Evolutionary conservation across 1,140 invertebrate species (phyloP).

Genomic region (Eufriesea mexicana): DNA sequence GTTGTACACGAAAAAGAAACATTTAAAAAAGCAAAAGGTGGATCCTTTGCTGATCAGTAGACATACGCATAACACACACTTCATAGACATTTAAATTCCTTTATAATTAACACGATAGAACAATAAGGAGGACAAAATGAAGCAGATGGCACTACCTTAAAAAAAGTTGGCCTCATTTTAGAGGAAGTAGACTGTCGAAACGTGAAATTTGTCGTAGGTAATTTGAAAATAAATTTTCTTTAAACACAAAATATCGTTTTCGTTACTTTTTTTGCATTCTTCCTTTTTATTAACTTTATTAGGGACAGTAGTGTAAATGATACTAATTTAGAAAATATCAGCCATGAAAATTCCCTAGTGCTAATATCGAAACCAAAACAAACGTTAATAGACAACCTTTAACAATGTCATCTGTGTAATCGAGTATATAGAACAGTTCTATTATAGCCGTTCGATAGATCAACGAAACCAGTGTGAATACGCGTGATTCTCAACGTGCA

Average conservation of each 20-base stretch:
- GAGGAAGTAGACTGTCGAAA: neutral
- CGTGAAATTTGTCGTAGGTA: slow-evolving; percentile 6
- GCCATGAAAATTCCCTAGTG: neutral
- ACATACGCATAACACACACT: neutral
- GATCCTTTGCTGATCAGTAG: slow-evolving; percentile 25
- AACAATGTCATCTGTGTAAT: slow-evolving; percentile 17
- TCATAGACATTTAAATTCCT: neutral
- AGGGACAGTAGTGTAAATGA: too few species aligned
- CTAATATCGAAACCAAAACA: slow-evolving; percentile 11
- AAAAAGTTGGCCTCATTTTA: neutral
- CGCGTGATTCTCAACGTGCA: neutral
- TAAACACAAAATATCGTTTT: slow-evolving; percentile 5
- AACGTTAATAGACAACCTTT: slow-evolving; percentile 2
- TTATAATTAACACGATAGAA: neutral
- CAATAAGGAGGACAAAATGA: slow-evolving; percentile 9
- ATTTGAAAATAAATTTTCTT: slow-evolving; percentile 49
- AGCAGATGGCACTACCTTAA: neutral
- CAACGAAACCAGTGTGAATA: neutral
- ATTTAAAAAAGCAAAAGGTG: neutral
- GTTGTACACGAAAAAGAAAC: slow-evolving; percentile 26
- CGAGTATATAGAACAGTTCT: slow-evolving; percentile 7
- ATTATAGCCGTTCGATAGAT: neutral
- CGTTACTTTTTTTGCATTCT: neutral
- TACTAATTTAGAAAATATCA: neutral
- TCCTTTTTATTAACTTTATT: neutral